Percentiles rank a stretch among this genome's conserved stretches.
Evolutionary conservation across 2,113 vertebrate species (phyloP).

Genomic region (Carollia perspicillata): DNA sequence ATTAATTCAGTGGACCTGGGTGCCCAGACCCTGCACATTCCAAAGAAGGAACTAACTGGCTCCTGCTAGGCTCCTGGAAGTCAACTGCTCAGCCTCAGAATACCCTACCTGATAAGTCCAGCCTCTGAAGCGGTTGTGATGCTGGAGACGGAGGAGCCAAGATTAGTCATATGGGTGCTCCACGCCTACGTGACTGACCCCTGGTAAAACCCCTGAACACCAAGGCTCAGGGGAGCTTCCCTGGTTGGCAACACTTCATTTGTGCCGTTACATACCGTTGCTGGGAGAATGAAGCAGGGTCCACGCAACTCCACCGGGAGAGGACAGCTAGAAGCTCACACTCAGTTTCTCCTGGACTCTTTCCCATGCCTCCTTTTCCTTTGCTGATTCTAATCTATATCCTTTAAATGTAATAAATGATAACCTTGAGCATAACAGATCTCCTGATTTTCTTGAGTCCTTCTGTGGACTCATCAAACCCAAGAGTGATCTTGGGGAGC

Average conservation of each 20-base stretch:
- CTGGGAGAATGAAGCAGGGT: not conserved
- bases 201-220: not conserved
- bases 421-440: not conserved
- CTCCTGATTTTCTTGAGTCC: not conserved
- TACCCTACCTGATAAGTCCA: not conserved
- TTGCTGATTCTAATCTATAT: not conserved
- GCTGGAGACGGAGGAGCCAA: not conserved
- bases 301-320: not conserved
- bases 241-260: not conserved
- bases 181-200: not conserved
- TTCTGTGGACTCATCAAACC: not conserved
- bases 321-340: not conserved
- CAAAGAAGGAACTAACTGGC: not conserved
- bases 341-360: not conserved
- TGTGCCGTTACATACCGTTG: not conserved
- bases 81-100: too few species aligned
- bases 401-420: not conserved
- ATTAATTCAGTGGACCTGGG: not conserved
- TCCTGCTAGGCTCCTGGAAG: not conserved
- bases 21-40: not conserved
- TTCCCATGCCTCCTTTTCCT: too few species aligned
- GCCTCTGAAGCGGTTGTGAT: not conserved
- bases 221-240: not conserved
- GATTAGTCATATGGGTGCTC: not conserved
- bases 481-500: not conserved